Evolutionary conservation across 35 echinoderm and acorn worm species (phyloP), one percentile per base, ranked within the genome.

Genomic region (Apostichopus californicus): DNA sequence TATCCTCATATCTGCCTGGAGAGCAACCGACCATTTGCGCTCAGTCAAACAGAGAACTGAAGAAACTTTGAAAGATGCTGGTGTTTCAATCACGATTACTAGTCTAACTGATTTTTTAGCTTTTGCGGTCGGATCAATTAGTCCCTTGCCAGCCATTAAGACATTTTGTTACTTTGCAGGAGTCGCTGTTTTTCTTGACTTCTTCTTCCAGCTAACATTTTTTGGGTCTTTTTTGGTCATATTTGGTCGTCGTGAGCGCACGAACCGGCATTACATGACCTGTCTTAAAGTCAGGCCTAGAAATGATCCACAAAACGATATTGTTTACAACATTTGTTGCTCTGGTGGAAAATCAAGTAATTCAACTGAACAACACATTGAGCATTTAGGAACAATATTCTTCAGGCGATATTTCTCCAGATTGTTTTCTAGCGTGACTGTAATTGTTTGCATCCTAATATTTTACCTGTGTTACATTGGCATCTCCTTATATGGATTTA

Each of bases 71-170:
- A 77, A 87, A 15, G 95, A 96, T 71, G 95, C 92, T 10, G 95
- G 92, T 21, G 72, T 93, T 46, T 96, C 95, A 5, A 96, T 96
- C 22, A 96, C 95, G 1, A 96, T 96, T 63, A 96, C 95, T 9
- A 92, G 57, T 9, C 0, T 96, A 4, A 96, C 95, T 8, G 89
- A 93, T 70, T 66, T 87, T 61, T 21, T 93, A n/a, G 95, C 95
- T 3, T 96, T 96, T 55, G 18, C 17, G 25, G 59, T 96, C 17
- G 95, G 95, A 15, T 54, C 92, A 11, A 87, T 93, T 4, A 86
- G 77, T 22, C 77, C 63, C 17, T 87, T 96, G 14, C 87, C 66
- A 5, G 89, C 92, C 1, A 73, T 95, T 1, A 59, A 54, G 56
- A 79, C 86, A 10, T 96, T 96, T 80, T 96, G 95, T 56, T n/a